Conservation (phyloP, 1,140 invertebrate genomes). For the Caligus rogercresseyi region DNA sequence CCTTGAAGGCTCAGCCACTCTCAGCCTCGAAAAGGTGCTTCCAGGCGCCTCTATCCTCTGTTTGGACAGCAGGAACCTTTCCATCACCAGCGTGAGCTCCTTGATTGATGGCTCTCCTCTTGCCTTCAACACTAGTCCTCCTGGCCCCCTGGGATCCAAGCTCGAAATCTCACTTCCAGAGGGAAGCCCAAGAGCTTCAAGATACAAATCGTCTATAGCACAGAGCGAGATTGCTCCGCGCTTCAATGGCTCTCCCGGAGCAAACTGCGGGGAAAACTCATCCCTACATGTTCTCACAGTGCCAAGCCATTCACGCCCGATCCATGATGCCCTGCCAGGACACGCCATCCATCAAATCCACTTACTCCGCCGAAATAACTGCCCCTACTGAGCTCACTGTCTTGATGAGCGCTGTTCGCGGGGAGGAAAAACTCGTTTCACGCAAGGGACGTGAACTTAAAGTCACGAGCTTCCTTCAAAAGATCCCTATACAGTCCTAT, state of each 20-base stretch:
- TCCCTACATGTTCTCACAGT: constrained; percentile 83
- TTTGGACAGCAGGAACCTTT: constrained; percentile 53
- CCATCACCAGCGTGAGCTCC: constrained; percentile 36
- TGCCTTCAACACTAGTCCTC: constrained; percentile 41
- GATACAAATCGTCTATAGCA: constrained; percentile 52
- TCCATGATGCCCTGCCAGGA: constrained; percentile 84
- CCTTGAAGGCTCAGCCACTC: constrained; percentile 30
- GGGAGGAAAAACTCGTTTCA: constrained; percentile 26
- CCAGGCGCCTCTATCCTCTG: constrained; percentile 43
- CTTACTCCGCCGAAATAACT: constrained; percentile 60
- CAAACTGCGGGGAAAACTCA: constrained; percentile 70
- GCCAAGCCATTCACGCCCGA: constrained; percentile 71
- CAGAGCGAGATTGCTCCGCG: constrained; percentile 50
- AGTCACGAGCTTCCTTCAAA: constrained; percentile 49
- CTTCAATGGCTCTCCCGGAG: constrained; percentile 71
- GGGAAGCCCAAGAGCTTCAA: constrained; percentile 30
- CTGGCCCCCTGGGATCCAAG: constrained; percentile 50
- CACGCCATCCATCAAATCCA: constrained; percentile 51
- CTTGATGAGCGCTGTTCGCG: constrained; percentile 67
- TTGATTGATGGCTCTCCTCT: constrained; percentile 36
- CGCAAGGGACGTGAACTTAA: constrained; percentile 25
- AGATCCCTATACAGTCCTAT: constrained; percentile 45
- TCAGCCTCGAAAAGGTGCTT: constrained; percentile 27
- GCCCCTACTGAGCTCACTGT: constrained; percentile 57
- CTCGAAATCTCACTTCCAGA: constrained; percentile 49